A percentile compares a stretch with the other conserved stretches of the same genome.
These are phyloP conservation scores for Galerucella nymphaeae DNA, from an alignment of 2,888 invertebrate species.

Conservation along the genomic window DNA sequence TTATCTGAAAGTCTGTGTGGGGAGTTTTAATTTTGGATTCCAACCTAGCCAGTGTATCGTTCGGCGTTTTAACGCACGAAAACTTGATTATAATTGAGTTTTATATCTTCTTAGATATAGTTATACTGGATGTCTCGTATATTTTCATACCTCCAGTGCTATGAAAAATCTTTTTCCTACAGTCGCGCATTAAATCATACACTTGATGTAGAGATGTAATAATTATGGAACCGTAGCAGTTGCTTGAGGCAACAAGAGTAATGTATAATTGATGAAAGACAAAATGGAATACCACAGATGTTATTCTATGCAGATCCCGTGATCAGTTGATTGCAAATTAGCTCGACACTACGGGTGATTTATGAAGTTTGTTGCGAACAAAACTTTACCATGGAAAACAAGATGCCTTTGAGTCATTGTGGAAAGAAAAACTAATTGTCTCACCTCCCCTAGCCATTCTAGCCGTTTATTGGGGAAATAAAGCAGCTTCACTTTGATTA, in stretches of 20 bases:
- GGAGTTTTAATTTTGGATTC: conserved; percentile 44
- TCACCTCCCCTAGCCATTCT: too few species aligned
- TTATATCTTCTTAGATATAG: background rate
- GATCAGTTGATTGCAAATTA: conserved; percentile 64
- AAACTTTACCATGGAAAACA: too few species aligned
- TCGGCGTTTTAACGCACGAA: conserved; percentile 34
- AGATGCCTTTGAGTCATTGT: too few species aligned
- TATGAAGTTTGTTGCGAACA: conserved; percentile 51
- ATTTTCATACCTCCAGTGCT: too few species aligned
- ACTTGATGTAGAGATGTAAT: too few species aligned
- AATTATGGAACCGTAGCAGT: conserved; percentile 10
- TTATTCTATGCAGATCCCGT: conserved; percentile 62
- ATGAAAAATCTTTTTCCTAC: too few species aligned
- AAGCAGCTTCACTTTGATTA: too few species aligned
- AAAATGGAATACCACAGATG: conserved; percentile 55
- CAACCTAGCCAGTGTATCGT: conserved; percentile 12
- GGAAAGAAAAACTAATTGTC: too few species aligned
- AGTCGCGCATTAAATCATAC: too few species aligned
- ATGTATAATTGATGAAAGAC: conserved; percentile 50
- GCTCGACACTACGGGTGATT: conserved; percentile 53
- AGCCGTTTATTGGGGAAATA: too few species aligned
- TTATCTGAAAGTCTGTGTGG: conserved; percentile 40
- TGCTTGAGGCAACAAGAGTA: conserved; percentile 26
- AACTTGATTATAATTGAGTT: background rate
- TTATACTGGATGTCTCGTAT: background rate